phyloP scores from a whole-genome alignment of 2,113 vertebrate species.

The Baryphthengus martii region DNA sequence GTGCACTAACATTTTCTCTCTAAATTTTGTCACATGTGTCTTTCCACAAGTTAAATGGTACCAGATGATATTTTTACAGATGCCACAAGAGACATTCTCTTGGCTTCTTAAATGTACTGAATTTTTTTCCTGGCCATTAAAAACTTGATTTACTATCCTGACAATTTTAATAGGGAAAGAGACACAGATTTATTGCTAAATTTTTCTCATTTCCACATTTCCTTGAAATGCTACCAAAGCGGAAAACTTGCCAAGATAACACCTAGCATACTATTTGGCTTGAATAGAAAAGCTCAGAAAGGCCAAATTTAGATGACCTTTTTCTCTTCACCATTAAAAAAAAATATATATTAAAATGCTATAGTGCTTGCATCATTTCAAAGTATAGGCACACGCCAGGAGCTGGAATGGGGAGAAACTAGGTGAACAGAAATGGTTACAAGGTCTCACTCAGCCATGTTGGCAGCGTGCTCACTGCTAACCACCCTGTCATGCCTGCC shows the following conservation, averaged over 20 bases:
- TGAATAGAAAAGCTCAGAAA: neutral
- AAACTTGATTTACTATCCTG: conserved; percentile 62
- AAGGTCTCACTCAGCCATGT: neutral
- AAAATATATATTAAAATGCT: neutral
- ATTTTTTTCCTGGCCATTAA: conserved; percentile 25
- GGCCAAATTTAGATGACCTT: neutral
- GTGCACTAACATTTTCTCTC: neutral
- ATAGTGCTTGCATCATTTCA: neutral
- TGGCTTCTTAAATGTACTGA: conserved; percentile 28
- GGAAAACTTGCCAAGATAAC: neutral
- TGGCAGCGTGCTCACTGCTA: accelerated
- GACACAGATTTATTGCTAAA: conserved; percentile 24
- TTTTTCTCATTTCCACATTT: conserved; percentile 44
- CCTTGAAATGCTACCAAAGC: conserved; percentile 26
- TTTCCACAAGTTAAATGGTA: conserved; percentile 34
- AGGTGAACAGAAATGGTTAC: neutral
- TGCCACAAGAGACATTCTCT: neutral
- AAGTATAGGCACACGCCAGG: neutral
- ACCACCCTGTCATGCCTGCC: neutral
- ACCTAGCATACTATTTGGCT: neutral
- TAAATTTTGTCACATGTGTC: conserved; percentile 18
- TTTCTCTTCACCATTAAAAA: neutral
- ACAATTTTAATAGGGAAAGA: conserved; percentile 62
- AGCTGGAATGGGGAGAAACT: neutral
- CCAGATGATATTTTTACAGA: conserved; percentile 39